Evolutionary conservation across 1,140 invertebrate genomes (phyloP).

Genomic region (Meteorus sp.): DNA sequence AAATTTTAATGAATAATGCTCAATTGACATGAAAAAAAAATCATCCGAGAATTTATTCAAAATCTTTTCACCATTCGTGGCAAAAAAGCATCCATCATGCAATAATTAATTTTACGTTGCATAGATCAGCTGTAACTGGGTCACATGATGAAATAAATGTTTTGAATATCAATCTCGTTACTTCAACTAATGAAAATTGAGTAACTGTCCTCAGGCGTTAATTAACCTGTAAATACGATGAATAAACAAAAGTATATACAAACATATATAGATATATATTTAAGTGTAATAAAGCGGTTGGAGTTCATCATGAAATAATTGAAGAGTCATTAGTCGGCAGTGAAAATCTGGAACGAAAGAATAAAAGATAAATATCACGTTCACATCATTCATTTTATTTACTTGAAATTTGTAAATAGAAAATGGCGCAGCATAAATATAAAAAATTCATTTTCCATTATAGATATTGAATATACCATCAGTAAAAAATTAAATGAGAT

Average conservation of each 20-base stretch:
- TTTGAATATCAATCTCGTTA: constrained; percentile 17
- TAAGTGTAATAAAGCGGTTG: too few species aligned
- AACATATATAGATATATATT: too few species aligned
- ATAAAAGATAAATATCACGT: too few species aligned
- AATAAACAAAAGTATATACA: constrained; percentile 31
- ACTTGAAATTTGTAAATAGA: too few species aligned
- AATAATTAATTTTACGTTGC: background rate
- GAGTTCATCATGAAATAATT: too few species aligned
- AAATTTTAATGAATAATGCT: background rate
- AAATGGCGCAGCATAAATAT: too few species aligned
- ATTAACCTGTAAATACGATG: constrained; percentile 47
- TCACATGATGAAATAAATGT: constrained; percentile 7
- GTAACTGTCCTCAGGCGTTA: constrained; percentile 28
- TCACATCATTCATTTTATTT: too few species aligned
- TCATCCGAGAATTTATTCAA: constrained; percentile 3
- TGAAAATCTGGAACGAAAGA: too few species aligned
- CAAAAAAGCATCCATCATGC: background rate
- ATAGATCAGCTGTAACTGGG: background rate
- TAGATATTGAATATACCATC: too few species aligned
- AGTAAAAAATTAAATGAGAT: too few species aligned
- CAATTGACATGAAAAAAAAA: background rate
- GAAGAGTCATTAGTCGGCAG: too few species aligned
- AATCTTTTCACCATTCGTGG: background rate
- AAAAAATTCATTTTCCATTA: too few species aligned
- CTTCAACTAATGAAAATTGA: constrained; percentile 23